Conservation (phyloP, 2,797 vertebrate genomes). For the Enteromius argenteus region DNA sequence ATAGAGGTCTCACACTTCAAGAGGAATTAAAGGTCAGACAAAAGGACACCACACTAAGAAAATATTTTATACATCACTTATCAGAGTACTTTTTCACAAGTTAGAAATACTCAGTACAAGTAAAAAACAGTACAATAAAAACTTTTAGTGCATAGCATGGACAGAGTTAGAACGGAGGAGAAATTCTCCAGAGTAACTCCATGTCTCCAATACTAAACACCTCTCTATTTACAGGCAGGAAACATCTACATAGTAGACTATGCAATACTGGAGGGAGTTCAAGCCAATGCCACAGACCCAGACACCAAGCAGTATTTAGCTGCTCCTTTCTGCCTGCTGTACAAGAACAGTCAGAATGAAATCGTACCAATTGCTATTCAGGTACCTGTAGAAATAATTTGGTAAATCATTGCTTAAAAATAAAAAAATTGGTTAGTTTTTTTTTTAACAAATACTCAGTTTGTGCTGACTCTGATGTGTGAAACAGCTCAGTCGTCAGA, state of each 20-base stretch:
- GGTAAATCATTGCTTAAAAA: background rate
- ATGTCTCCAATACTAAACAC: background rate
- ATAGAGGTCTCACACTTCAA: too few species aligned
- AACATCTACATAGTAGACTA: constrained; percentile 94
- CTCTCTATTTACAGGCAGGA: constrained; percentile 79
- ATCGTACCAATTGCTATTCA: constrained; percentile 95
- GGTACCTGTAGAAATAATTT: constrained; percentile 72
- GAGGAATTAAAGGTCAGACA: background rate
- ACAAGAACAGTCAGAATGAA: constrained; percentile 89
- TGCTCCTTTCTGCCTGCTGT: constrained; percentile 91
- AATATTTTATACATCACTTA: background rate
- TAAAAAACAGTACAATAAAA: too few species aligned
- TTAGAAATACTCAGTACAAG: too few species aligned
- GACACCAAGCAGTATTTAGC: constrained; percentile 91
- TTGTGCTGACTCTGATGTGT: background rate
- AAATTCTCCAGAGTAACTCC: background rate
- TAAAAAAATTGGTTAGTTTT: too few species aligned
- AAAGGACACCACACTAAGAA: background rate
- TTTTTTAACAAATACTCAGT: background rate
- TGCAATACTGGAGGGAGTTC: constrained; percentile 86
- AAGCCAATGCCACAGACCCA: constrained; percentile 88
- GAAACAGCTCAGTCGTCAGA: constrained; percentile 85
- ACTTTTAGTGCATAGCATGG: too few species aligned
- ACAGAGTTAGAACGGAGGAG: background rate
- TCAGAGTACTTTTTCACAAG: too few species aligned